phyloP scores from a whole-genome alignment of 2,113 vertebrate species.

The Thamnaconus septentrionalis region DNA sequence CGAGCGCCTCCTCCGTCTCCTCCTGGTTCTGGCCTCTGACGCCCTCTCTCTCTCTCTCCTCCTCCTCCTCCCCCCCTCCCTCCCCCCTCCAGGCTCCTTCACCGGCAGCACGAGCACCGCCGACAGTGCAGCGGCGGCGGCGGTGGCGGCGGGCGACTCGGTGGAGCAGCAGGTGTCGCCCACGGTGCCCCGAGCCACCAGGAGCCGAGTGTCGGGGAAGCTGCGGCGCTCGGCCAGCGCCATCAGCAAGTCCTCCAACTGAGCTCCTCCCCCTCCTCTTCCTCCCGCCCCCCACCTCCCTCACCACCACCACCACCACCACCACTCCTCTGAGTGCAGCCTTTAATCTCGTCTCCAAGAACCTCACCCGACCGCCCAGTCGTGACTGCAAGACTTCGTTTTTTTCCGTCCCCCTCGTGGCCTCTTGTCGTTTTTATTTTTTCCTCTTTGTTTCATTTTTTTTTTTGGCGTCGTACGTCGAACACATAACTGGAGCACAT shows the following conservation, averaged over 20 bases:
- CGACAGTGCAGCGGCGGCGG: conserved; percentile 41
- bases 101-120: conserved; percentile 75
- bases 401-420: too few species aligned
- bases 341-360: conserved; percentile 51
- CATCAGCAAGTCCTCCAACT: conserved; percentile 80
- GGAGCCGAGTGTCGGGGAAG: conserved; percentile 74
- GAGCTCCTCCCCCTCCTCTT: conserved; percentile 35
- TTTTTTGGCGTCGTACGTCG: conserved; percentile 14
- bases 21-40: too few species aligned
- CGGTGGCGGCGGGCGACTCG: conserved; percentile 47
- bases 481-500: conserved; percentile 59
- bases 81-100: conserved; percentile 80
- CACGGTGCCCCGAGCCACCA: conserved; percentile 70
- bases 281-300: too few species aligned
- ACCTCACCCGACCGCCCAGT: conserved; percentile 45
- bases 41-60: conserved; percentile 1
- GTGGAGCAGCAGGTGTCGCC: conserved; percentile 74
- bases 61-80: not conserved
- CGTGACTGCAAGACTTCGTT: conserved; percentile 46
- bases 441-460: conserved; percentile 27
- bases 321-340: conserved; percentile 11
- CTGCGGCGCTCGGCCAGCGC: conserved; percentile 74
- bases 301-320: too few species aligned
- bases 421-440: not conserved
- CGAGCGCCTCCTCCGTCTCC: conserved; percentile 24